Conservation (phyloP, 2,797 vertebrate species). For the Valencia hispanica region DNA sequence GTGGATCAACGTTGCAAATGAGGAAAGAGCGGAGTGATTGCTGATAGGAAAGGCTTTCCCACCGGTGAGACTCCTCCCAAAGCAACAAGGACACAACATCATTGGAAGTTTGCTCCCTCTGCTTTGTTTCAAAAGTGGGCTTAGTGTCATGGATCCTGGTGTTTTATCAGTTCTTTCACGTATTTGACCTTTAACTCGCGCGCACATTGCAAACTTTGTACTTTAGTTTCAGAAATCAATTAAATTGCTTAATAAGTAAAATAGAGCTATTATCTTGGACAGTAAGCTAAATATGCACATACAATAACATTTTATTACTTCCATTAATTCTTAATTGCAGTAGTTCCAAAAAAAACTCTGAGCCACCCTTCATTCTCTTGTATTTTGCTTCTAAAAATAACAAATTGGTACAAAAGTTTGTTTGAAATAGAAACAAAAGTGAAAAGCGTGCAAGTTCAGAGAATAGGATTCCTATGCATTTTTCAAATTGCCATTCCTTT, state of each 20-base stretch:
- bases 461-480: not conserved
- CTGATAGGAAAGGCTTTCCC: slow-evolving; percentile 55
- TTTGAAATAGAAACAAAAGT: not conserved
- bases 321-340: not conserved
- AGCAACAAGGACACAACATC: not conserved
- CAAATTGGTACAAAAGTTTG: not conserved
- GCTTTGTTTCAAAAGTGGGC: slow-evolving; percentile 50
- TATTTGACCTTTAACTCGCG: not conserved
- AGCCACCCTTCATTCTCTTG: not conserved
- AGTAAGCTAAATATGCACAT: not conserved
- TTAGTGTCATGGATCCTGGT: not conserved
- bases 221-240: not conserved
- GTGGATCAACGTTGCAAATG: slow-evolving; percentile 28
- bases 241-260: not conserved
- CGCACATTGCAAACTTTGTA: not conserved
- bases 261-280: not conserved
- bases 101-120: slow-evolving; percentile 50
- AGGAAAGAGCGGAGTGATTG: slow-evolving; percentile 48
- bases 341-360: not conserved
- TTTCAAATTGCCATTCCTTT: not conserved
- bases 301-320: not conserved
- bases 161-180: not conserved
- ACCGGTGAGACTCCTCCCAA: slow-evolving; percentile 70
- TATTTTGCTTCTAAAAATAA: not conserved
- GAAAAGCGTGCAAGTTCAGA: not conserved